These are phyloP conservation scores for Argopecten irradians DNA, from an alignment of 1,140 invertebrate genomes.

Conservation along the genomic window DNA sequence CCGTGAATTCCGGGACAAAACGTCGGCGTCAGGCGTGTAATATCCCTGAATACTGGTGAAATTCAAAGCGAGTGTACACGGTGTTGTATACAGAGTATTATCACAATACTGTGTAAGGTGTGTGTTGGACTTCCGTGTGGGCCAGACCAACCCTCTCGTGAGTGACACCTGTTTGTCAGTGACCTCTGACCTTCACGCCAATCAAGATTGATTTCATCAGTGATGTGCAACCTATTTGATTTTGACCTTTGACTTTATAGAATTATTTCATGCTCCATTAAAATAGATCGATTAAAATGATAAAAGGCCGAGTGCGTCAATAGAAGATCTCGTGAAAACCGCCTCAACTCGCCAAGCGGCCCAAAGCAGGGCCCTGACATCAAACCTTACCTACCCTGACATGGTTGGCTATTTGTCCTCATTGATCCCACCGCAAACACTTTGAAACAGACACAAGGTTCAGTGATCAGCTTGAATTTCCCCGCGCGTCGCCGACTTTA, in stretches of 20 bases:
- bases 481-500: not conserved
- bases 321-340: not conserved
- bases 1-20: not conserved
- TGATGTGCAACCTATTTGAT: slow-evolving; percentile 21
- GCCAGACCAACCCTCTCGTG: not conserved
- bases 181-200: not conserved
- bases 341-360: not conserved
- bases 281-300: slow-evolving; percentile 11
- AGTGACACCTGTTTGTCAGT: not conserved
- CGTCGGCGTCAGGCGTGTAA: not conserved
- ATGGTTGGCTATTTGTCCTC: not conserved
- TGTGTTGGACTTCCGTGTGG: not conserved
- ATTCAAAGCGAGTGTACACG: not conserved
- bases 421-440: not conserved
- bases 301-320: not conserved
- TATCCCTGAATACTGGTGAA: slow-evolving; percentile 1
- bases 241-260: slow-evolving; percentile 10
- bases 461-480: slow-evolving; percentile 8
- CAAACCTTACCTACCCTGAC: not conserved
- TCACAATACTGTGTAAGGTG: not conserved
- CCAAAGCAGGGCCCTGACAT: not conserved
- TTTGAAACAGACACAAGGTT: slow-evolving; percentile 7
- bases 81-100: not conserved
- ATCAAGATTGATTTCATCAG: slow-evolving; percentile 11
- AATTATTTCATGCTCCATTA: slow-evolving; percentile 18